A percentile compares a stretch with the other conserved stretches of the same genome.
phyloP scores from a whole-genome alignment of 2,797 vertebrate species.

The Cyprinodon diabolis region DNA sequence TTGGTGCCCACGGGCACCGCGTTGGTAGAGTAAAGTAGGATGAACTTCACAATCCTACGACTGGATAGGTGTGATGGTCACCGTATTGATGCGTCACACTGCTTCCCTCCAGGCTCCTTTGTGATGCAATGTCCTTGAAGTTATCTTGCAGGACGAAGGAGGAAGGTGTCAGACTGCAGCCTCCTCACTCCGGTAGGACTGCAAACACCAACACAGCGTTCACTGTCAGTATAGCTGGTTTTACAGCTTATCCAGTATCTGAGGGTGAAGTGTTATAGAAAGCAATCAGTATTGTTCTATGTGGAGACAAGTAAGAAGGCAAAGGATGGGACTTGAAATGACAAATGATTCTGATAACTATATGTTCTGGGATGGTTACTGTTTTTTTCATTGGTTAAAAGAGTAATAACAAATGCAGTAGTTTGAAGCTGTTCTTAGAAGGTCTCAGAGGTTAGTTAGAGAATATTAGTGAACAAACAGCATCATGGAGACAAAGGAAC shows the following conservation, averaged over 20 bases:
- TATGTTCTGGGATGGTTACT: not conserved
- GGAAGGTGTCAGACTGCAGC: slow-evolving; percentile 62
- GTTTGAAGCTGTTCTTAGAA: not conserved
- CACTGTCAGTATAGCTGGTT: slow-evolving; percentile 19
- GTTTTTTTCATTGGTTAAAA: not conserved
- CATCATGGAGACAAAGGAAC: no score
- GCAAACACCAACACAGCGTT: slow-evolving; percentile 53
- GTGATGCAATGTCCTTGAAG: slow-evolving; percentile 70
- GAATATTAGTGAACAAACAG: no score
- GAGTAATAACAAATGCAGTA: not conserved
- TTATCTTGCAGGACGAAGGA: slow-evolving; percentile 47
- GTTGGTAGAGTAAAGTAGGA: slow-evolving; percentile 11
- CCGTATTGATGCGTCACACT: slow-evolving; percentile 53
- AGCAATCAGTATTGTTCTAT: not conserved
- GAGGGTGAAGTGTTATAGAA: not conserved
- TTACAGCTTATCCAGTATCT: not conserved
- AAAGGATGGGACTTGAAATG: no score
- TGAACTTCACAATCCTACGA: slow-evolving; percentile 16
- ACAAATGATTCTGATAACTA: not conserved
- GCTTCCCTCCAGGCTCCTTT: slow-evolving; percentile 43
- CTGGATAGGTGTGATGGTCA: slow-evolving; percentile 33
- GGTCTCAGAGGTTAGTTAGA: not conserved
- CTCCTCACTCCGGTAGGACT: slow-evolving; percentile 61
- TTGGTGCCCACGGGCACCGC: no score
- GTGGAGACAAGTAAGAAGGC: no score